A percentile compares a stretch with the other conserved stretches of the same genome.
Conservation (phyloP, 2,888 invertebrate species). For the Oeneis ivallda region DNA sequence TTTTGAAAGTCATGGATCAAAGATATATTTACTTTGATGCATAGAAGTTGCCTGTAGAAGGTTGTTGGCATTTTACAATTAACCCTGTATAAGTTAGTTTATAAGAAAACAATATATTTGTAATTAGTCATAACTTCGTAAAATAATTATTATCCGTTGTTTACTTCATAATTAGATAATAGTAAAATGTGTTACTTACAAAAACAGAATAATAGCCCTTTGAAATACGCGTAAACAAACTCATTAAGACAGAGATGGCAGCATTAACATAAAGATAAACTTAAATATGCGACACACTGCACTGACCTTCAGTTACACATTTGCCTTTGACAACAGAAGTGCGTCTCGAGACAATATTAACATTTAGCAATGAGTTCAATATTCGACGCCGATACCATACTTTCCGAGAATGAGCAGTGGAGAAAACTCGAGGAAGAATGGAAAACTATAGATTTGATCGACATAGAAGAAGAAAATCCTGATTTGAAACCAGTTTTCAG, state of each 20-base stretch:
- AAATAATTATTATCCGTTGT: not conserved
- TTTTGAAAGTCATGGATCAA: no score
- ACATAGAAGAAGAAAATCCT: conserved; percentile 51
- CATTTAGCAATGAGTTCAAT: conserved; percentile 47
- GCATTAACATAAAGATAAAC: not conserved
- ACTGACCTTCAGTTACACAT: conserved; percentile 29
- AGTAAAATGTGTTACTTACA: not conserved
- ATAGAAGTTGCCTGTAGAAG: no score
- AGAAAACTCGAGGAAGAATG: conserved; percentile 65
- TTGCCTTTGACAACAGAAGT: conserved; percentile 7
- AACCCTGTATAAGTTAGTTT: no score
- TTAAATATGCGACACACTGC: conserved; percentile 19
- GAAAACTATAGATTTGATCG: conserved; percentile 68
- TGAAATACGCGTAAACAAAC: not conserved
- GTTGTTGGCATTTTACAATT: no score
- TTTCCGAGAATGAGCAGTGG: conserved; percentile 69
- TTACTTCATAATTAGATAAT: not conserved
- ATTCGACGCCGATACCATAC: conserved; percentile 60
- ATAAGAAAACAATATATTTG: no score
- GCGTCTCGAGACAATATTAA: not conserved
- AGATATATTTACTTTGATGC: no score
- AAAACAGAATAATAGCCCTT: not conserved
- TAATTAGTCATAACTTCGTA: no score
- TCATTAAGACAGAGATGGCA: conserved; percentile 10
- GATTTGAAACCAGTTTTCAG: conserved; percentile 57